Base-by-base conservation (phyloP, 2,797 vertebrate genomes). In the Rhodeus uyekii region DNA sequence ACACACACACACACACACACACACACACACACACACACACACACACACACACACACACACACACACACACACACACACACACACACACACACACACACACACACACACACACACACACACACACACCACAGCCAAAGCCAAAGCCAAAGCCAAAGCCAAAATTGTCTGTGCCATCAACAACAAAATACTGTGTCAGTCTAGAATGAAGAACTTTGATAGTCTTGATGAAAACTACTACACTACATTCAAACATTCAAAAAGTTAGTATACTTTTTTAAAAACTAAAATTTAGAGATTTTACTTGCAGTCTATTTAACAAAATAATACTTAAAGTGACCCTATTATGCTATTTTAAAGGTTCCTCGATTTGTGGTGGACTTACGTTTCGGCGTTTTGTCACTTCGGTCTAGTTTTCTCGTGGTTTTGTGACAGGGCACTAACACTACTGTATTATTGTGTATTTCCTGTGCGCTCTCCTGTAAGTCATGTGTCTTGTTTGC, bases 131-230 rank as follows among this genome's bases (percentile, higher is more conserved):
- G n/a, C n/a, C n/a, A n/a, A n/a, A n/a, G n/a, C n/a, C n/a, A n/a
- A n/a, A n/a, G n/a, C n/a, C n/a, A n/a, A n/a, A n/a, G n/a, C n/a
- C n/a, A 3, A 27, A 78, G 34, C 34, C 34, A 55, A 68, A 78
- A 32, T 18, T 29, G 42, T 65, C 61, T 50, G 32, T 78, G 61
- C 60, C 61, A 78, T 48, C 32, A 65, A 36, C 22, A 78, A 38
- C 76, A 64, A 78, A 46, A 9, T 36, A 64, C 65, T n/a, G 18
- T 36, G 61, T 50, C 44, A 38, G 44, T 34, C 29, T 24, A 9
- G 13, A 77, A 50, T 46, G 39, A 77, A 29, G 19, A 36, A 64
- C 36, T 32, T 32, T 48, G 42, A 46, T 48, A 77, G 29, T 77
- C 29, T 32, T 34, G 42, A 46, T 65, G 27, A 77, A 64, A 77